These are phyloP conservation scores for Rhaphigaster nebulosa DNA, from an alignment of 2,888 invertebrate genomes.

Conservation along the genomic window DNA sequence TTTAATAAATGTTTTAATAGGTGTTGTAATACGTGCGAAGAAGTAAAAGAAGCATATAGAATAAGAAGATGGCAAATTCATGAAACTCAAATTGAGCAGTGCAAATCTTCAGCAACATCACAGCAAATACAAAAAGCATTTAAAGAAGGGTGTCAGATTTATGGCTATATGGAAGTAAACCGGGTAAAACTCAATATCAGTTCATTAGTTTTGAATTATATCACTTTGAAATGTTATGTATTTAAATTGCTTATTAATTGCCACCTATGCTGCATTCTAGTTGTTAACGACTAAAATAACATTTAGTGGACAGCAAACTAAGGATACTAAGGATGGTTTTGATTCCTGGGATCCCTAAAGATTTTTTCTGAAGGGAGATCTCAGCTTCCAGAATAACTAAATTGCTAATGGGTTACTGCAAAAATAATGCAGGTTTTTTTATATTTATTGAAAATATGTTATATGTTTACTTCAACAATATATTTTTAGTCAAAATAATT, in stretches of 20 bases:
- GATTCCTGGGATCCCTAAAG: too few relatives aligned
- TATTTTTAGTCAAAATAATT: too few relatives aligned
- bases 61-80: slow-evolving; percentile 88
- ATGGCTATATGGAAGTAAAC: slow-evolving; percentile 95
- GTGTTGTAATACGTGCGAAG: slow-evolving; percentile 97
- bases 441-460: too few relatives aligned
- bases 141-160: slow-evolving; percentile 95
- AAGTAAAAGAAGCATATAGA: slow-evolving; percentile 93
- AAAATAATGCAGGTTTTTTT: too few relatives aligned
- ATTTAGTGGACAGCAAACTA: too few relatives aligned
- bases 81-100: slow-evolving; percentile 88
- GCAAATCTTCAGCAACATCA: slow-evolving; percentile 84
- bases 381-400: too few relatives aligned
- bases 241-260: not conserved
- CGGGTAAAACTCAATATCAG: slow-evolving; percentile 73
- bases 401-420: too few relatives aligned
- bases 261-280: too few relatives aligned
- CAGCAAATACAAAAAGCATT: slow-evolving; percentile 84
- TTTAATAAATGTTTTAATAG: slow-evolving; percentile 70
- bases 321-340: too few relatives aligned
- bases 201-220: not conserved
- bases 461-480: too few relatives aligned
- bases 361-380: too few relatives aligned
- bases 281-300: too few relatives aligned
- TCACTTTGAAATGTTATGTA: not conserved